phyloP scores from a whole-genome alignment of 2,797 vertebrate genomes.

The Liasis olivaceus region DNA sequence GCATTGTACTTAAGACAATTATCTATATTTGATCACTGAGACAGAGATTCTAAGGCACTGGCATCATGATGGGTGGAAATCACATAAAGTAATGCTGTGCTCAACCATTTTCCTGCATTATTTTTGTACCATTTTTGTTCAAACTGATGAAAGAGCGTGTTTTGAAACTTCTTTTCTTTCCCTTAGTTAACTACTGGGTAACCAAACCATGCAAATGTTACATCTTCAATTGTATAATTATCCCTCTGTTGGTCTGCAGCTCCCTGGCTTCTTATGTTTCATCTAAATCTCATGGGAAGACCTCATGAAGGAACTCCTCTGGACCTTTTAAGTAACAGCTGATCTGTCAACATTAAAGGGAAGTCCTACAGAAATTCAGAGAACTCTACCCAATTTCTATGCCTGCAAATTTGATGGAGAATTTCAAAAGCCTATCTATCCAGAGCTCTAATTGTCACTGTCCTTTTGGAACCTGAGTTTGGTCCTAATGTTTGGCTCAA shows the following conservation, averaged over 20 bases:
- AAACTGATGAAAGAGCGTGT: not conserved
- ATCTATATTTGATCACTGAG: not conserved
- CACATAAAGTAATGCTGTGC: not conserved
- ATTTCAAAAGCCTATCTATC: too few relatives aligned
- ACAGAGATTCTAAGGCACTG: not conserved
- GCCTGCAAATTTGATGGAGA: too few relatives aligned
- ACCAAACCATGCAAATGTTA: not conserved
- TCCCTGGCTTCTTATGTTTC: not conserved
- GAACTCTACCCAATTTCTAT: too few relatives aligned
- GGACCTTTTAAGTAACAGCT: not conserved
- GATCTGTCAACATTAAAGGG: not conserved
- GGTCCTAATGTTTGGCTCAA: not conserved
- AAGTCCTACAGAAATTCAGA: not conserved
- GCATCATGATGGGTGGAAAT: not conserved
- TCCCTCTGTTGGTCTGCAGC: not conserved
- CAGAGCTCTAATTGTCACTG: too few relatives aligned
- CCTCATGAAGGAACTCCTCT: not conserved
- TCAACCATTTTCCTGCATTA: not conserved
- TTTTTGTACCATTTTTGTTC: not conserved
- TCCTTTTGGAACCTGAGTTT: not conserved
- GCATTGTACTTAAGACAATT: constrained; percentile 16
- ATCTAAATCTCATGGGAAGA: not conserved
- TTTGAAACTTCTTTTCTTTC: not conserved
- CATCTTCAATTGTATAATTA: not conserved
- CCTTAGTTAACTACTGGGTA: not conserved